phyloP scores from a whole-genome alignment of 1,140 invertebrate species.

The Ruditapes philippinarum region DNA sequence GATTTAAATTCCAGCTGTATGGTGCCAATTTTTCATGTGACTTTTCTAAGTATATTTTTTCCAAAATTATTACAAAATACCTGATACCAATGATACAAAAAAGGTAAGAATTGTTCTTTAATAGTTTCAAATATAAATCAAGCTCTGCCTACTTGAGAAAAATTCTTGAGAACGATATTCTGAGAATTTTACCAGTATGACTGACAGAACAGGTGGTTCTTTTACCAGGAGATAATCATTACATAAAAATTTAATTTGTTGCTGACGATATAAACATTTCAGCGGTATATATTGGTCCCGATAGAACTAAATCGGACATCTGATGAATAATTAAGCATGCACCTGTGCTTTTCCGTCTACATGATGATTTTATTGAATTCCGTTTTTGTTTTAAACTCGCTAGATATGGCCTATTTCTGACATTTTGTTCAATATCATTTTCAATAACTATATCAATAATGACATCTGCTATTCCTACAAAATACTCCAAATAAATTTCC shows the following conservation, averaged over 20 bases:
- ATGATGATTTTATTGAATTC: neutral
- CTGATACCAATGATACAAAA: no score
- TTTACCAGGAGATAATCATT: neutral
- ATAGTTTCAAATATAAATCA: no score
- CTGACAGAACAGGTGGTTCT: neutral
- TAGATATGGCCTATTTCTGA: neutral
- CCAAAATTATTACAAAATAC: no score
- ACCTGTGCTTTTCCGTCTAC: neutral
- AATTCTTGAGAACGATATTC: no score
- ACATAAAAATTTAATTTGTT: constrained; percentile 8
- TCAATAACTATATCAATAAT: neutral
- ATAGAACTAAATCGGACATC: neutral
- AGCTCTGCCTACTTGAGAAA: no score
- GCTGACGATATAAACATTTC: neutral
- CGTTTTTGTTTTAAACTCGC: neutral
- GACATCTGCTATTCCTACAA: neutral
- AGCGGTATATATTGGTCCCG: neutral
- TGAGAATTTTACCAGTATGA: no score
- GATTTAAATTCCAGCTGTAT: no score
- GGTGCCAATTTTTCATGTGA: no score
- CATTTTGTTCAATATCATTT: neutral
- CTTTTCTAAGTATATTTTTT: no score
- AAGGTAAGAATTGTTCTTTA: no score
- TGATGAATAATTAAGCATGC: neutral
- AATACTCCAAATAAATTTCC: neutral